Conservation (phyloP, 2,888 invertebrate genomes). For the Lutraria lutraria region DNA sequence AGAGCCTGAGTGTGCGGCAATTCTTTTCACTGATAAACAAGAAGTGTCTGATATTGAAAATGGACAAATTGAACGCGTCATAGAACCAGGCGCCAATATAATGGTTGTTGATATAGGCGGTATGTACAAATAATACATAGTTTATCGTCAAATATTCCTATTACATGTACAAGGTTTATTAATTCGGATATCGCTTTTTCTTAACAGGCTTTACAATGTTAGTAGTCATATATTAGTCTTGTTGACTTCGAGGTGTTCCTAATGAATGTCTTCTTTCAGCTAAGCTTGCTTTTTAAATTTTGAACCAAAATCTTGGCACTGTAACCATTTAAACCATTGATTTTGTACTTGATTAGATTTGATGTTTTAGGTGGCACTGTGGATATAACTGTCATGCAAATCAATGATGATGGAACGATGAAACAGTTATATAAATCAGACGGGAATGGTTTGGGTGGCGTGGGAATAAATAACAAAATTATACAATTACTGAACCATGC, state of each 20-base stretch:
- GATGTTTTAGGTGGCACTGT: conserved; percentile 28
- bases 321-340: too few species aligned
- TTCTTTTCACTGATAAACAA: conserved; percentile 43
- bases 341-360: too few species aligned
- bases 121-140: background rate
- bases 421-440: conserved; percentile 44
- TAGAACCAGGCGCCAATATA: conserved; percentile 40
- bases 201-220: too few species aligned
- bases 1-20: conserved; percentile 57
- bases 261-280: too few species aligned
- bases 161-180: too few species aligned
- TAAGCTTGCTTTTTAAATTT: too few species aligned
- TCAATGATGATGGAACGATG: conserved; percentile 32
- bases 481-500: background rate
- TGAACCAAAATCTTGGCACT: too few species aligned
- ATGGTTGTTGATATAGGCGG: conserved; percentile 64
- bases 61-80: conserved; percentile 30
- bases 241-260: too few species aligned
- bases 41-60: conserved; percentile 44
- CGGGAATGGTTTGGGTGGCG: conserved; percentile 45
- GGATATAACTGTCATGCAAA: conserved; percentile 35
- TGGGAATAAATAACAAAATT: conserved; percentile 35
- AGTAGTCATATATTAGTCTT: too few species aligned
- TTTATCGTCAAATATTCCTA: too few species aligned
- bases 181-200: too few species aligned